Base-by-base conservation (phyloP, 2,113 vertebrate species). In the Marmota flaviventris region DNA sequence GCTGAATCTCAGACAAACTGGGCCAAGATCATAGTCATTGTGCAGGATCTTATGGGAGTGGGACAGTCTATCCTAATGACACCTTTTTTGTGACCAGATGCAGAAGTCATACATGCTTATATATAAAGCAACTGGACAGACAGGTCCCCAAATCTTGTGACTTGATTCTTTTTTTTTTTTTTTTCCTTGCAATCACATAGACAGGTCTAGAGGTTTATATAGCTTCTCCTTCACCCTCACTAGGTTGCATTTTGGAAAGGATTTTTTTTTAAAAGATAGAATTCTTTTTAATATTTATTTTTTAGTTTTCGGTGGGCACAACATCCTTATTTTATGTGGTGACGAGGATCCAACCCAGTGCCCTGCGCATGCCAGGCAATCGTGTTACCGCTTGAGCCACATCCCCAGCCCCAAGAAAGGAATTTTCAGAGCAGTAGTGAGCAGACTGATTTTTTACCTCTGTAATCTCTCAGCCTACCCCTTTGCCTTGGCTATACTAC, bases 211-310 rank as follows among this genome's bases (percentile, higher is more conserved):
- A 63, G 29, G 12, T 61, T 67, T 81, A 37, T 93, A 13, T 25
- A 83, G 51, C 65, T 93, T 63, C 25, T 11, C 27, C 2, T 77
- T 85, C 39, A 88, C 14, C 11, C 32, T 85, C 69, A 83, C n/a
- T 91, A 69, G 69, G 10, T 86, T 92, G 14, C 6, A 7, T 95
- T 93, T 95, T 95, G 45, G 25, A 91, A 9, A 67, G 51, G 87
- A 37, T 8, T 45, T 45, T 45, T 45, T 45, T 8, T 45, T 7
- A 45, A 42, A 42, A 42, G 42, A 45, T 6, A 45, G 42, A 45
- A 45, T 45, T 45, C 6, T 45, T 45, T 7, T 45, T 45, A 45
- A 45, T 45, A 45, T 45, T 45, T 45, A 45, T 45, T 45, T 45
- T 45, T 45, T 45, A 45, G 45, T 45, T 45, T 45, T 45, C 45